Percentiles rank a stretch among this genome's conserved stretches.
Conservation (phyloP, 2,888 invertebrate species). For the Polydrusus cervinus region DNA sequence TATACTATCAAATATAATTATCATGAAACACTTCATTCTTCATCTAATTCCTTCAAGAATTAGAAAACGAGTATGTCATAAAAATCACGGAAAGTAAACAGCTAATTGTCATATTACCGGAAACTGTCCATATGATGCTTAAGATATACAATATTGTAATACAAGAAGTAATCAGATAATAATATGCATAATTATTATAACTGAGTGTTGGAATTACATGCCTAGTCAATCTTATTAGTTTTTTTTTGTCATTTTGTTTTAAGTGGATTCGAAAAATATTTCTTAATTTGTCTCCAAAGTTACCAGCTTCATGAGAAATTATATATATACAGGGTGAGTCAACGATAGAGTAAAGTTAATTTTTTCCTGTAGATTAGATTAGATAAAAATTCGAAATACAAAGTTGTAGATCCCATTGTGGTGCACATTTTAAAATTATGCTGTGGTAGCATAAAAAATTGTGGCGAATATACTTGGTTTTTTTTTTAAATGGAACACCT, state of each 20-base stretch:
- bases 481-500: too few relatives aligned
- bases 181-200: constrained; percentile 35
- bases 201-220: constrained; percentile 27
- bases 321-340: too few relatives aligned
- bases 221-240: constrained; percentile 31
- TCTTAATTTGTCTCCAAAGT: too few relatives aligned
- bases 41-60: constrained; percentile 21
- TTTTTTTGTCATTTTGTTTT: constrained; percentile 12
- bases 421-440: too few relatives aligned
- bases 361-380: too few relatives aligned
- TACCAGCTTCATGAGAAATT: too few relatives aligned
- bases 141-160: constrained; percentile 36
- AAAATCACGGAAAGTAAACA: constrained; percentile 35
- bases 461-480: too few relatives aligned
- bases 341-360: too few relatives aligned
- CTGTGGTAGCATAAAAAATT: too few relatives aligned
- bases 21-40: constrained; percentile 28
- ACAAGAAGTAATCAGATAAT: constrained; percentile 21
- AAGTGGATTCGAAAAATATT: too few relatives aligned
- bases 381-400: too few relatives aligned
- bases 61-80: constrained; percentile 2
- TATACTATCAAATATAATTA: constrained; percentile 20
- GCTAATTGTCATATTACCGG: constrained; percentile 36
- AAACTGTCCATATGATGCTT: constrained; percentile 26
- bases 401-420: too few relatives aligned